A percentile compares a stretch with the other conserved stretches of the same genome.
Evolutionary conservation across 2,113 vertebrate genomes (phyloP).

Genomic region (Gallinago undulata): DNA sequence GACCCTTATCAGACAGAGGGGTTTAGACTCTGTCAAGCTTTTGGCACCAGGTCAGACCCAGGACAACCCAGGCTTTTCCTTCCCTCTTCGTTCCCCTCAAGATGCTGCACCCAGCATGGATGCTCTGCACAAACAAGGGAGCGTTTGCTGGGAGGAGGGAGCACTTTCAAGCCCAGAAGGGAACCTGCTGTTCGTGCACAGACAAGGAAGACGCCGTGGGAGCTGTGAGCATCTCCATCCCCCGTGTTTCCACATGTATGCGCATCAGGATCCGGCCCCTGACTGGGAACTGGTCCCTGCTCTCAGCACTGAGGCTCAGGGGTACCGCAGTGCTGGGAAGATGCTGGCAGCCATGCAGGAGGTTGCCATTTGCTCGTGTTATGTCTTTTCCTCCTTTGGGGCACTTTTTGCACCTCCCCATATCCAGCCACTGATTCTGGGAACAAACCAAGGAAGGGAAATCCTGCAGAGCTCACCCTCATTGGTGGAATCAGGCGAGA

Average conservation of each 20-base stretch:
- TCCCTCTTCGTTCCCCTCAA: too few relatives aligned
- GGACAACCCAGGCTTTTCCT: background rate
- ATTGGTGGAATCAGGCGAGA: background rate
- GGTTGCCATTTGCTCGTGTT: background rate
- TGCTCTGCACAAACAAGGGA: background rate
- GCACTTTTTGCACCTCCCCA: background rate
- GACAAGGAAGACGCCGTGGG: fast-evolving
- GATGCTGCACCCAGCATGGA: background rate
- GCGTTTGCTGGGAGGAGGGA: background rate
- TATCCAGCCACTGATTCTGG: fast-evolving
- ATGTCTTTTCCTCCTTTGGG: background rate
- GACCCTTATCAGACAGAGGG: background rate
- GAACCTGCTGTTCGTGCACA: background rate
- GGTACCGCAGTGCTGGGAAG: background rate
- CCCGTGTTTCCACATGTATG: fast-evolving
- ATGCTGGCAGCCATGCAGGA: background rate
- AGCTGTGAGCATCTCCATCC: background rate
- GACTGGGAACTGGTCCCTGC: background rate
- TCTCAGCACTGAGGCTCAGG: background rate
- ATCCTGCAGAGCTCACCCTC: background rate
- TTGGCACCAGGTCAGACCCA: background rate
- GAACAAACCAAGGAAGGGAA: background rate
- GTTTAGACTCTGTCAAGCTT: background rate
- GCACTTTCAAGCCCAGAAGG: fast-evolving
- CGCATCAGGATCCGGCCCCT: fast-evolving